Conservation (phyloP, 2,888 invertebrate species). For the Watsonalla binaria region DNA sequence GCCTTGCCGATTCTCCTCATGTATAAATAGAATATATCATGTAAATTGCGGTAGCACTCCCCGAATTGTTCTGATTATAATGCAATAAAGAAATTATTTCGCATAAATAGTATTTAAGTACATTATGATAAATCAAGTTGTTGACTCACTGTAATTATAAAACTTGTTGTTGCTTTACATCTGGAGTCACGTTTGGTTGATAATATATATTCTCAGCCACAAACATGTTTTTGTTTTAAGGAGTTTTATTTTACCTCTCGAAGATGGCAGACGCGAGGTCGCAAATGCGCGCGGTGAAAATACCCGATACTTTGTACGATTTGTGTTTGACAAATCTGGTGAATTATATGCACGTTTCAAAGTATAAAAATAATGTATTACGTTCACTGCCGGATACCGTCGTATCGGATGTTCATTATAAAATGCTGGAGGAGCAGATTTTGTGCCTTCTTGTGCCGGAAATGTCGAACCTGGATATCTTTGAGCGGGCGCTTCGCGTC, state of each 20-base stretch:
- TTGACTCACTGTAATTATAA: too few species aligned
- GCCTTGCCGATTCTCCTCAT: too few species aligned
- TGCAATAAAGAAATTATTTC: too few species aligned
- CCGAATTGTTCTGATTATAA: too few species aligned
- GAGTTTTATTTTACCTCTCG: slow-evolving; percentile 62
- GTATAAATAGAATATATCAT: too few species aligned
- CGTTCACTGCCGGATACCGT: slow-evolving; percentile 84
- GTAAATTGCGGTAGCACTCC: too few species aligned
- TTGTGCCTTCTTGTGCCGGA: slow-evolving; percentile 84
- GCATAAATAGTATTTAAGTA: too few species aligned
- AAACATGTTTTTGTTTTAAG: too few species aligned
- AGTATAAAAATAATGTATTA: slow-evolving; percentile 81
- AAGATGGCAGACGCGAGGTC: slow-evolving; percentile 79
- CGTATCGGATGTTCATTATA: slow-evolving; percentile 88
- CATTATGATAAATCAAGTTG: too few species aligned
- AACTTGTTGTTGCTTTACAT: too few species aligned
- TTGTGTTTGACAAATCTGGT: slow-evolving; percentile 81
- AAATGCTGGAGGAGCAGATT: slow-evolving; percentile 85
- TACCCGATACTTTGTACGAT: slow-evolving; percentile 81
- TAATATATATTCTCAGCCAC: too few species aligned
- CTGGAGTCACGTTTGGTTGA: too few species aligned
- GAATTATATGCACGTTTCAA: slow-evolving; percentile 78
- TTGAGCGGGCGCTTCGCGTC: slow-evolving; percentile 83
- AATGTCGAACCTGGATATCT: slow-evolving; percentile 83
- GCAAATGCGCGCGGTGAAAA: slow-evolving; percentile 59